phyloP scores from a whole-genome alignment of 2,797 vertebrate genomes.

The Pangasius mekongensis region DNA sequence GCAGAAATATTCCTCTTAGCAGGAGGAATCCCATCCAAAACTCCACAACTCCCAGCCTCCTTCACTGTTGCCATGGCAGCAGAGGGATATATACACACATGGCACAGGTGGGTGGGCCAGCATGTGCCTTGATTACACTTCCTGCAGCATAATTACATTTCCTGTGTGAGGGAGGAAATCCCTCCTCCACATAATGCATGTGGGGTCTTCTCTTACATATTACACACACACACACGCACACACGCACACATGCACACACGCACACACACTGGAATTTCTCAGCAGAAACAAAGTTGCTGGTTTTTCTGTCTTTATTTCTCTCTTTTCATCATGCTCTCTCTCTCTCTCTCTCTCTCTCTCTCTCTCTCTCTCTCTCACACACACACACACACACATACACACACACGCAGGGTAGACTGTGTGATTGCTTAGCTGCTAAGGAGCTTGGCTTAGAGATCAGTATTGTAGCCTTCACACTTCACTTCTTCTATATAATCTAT shows the following conservation, averaged over 20 bases:
- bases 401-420: background rate
- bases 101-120: slow-evolving; percentile 55
- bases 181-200: slow-evolving; percentile 47
- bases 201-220: slow-evolving; percentile 6
- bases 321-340: too few relatives aligned
- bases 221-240: background rate
- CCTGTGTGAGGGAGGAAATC: slow-evolving; percentile 53
- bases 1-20: slow-evolving; percentile 41
- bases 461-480: too few relatives aligned
- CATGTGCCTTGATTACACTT: slow-evolving; percentile 51
- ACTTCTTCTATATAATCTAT: background rate
- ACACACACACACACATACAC: slow-evolving; percentile 21
- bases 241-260: background rate
- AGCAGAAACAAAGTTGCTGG: too few relatives aligned
- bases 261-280: background rate
- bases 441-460: too few relatives aligned
- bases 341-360: too few relatives aligned
- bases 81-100: slow-evolving; percentile 47
- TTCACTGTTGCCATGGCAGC: slow-evolving; percentile 50
- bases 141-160: slow-evolving; percentile 55
- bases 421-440: background rate
- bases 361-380: background rate
- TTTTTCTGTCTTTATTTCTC: too few relatives aligned
- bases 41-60: background rate
- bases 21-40: slow-evolving; percentile 42